Evolutionary conservation across 2,888 invertebrate genomes (phyloP).

Genomic region (Catocala fraxini): DNA sequence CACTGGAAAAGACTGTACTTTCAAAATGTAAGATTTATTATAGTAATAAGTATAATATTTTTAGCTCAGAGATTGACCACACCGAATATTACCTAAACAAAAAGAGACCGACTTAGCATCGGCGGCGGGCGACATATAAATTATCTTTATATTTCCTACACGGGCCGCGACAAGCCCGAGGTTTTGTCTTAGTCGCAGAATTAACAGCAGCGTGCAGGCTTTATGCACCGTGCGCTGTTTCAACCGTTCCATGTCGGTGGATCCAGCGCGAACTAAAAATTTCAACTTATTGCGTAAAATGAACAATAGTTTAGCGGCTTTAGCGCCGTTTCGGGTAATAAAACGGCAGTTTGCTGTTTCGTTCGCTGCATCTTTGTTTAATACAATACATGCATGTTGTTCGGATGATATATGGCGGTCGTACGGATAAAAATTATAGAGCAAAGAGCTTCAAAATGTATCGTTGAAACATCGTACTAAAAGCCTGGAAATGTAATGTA

Average conservation of each 20-base stretch:
- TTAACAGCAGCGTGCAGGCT: conserved; percentile 57
- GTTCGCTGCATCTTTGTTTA: conserved; percentile 18
- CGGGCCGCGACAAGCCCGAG: conserved; percentile 41
- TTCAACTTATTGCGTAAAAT: conserved; percentile 40
- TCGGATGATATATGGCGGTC: neutral
- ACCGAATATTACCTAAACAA: conserved; percentile 16
- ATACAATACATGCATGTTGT: conserved; percentile 7
- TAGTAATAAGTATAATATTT: neutral
- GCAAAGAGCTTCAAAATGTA: no score
- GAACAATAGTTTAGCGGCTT: conserved; percentile 28
- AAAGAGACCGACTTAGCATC: conserved; percentile 30
- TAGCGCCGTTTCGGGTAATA: conserved; percentile 34
- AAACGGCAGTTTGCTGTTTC: conserved; percentile 44
- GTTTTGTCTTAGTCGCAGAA: conserved; percentile 56
- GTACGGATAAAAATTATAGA: neutral
- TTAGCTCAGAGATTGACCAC: neutral
- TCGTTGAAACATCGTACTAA: no score
- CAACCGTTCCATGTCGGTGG: conserved; percentile 23
- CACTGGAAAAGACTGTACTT: no score
- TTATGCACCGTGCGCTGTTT: conserved; percentile 28
- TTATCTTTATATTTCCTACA: conserved; percentile 68
- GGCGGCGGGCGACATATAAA: conserved; percentile 60
- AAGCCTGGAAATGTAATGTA: no score
- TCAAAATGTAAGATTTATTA: no score
- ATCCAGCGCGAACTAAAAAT: conserved; percentile 44